phyloP scores from a whole-genome alignment of 2,113 vertebrate species.

The Fulica atra region DNA sequence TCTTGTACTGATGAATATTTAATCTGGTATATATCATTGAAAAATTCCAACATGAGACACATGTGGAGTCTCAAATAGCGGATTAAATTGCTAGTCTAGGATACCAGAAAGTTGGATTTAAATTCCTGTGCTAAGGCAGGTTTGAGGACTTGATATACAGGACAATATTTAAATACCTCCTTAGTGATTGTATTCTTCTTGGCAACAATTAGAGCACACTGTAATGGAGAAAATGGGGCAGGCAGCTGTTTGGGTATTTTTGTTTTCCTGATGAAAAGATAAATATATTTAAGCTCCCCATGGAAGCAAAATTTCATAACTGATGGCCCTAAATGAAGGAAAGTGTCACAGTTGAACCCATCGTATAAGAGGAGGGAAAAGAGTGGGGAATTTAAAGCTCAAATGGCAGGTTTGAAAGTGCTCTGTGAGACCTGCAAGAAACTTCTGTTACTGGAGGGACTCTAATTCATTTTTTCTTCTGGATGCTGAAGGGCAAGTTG shows the following conservation, averaged over 20 bases:
- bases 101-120: not conserved
- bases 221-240: not conserved
- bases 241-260: accelerated
- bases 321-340: not conserved
- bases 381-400: not conserved
- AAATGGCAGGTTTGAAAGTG: not conserved
- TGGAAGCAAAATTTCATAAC: not conserved
- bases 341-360: not conserved
- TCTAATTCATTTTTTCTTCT: not conserved
- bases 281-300: not conserved
- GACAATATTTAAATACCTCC: not conserved
- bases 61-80: not conserved
- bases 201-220: not conserved
- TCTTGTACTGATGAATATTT: not conserved
- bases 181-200: not conserved
- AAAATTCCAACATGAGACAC: not conserved
- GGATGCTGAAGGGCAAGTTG: not conserved
- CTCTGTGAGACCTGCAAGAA: not conserved
- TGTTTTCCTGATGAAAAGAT: not conserved
- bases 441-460: not conserved
- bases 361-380: not conserved
- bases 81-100: not conserved
- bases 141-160: not conserved
- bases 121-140: not conserved
- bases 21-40: not conserved